phyloP scores from a whole-genome alignment of 2,113 vertebrate genomes.

The Amblyopsis rosae region DNA sequence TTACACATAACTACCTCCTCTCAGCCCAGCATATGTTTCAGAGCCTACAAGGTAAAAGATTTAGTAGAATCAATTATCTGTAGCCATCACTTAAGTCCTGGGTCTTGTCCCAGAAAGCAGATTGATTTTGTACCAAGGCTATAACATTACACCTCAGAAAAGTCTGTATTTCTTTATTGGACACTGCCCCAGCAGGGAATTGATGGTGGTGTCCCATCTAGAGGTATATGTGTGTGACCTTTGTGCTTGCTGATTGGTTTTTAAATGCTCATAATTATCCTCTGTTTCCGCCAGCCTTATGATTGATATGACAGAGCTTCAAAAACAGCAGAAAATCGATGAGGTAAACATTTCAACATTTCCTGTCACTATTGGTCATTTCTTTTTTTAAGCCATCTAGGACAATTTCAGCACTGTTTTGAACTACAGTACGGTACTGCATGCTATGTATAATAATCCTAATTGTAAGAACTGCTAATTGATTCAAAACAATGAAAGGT shows the following conservation, averaged over 20 bases:
- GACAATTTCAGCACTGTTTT: too few relatives aligned
- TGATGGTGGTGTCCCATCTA: conserved; percentile 19
- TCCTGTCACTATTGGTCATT: too few relatives aligned
- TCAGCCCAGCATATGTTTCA: not conserved
- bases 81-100: conserved; percentile 6
- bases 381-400: too few relatives aligned
- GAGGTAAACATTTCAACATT: conserved; percentile 77
- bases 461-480: not conserved
- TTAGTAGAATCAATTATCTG: not conserved
- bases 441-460: too few relatives aligned
- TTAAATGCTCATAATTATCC: conserved; percentile 26
- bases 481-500: not conserved
- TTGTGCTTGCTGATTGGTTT: conserved; percentile 8
- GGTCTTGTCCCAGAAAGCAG: not conserved
- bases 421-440: too few relatives aligned
- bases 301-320: conserved; percentile 91
- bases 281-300: conserved; percentile 81
- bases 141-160: conserved; percentile 25
- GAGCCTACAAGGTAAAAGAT: not conserved
- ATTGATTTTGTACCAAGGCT: conserved; percentile 31
- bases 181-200: conserved; percentile 17
- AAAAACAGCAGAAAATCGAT: conserved; percentile 92
- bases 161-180: not conserved
- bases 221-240: conserved; percentile 23
- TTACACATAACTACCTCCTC: not conserved